phyloP scores from a whole-genome alignment of 2,113 vertebrate genomes.

The Xenus cinereus region DNA sequence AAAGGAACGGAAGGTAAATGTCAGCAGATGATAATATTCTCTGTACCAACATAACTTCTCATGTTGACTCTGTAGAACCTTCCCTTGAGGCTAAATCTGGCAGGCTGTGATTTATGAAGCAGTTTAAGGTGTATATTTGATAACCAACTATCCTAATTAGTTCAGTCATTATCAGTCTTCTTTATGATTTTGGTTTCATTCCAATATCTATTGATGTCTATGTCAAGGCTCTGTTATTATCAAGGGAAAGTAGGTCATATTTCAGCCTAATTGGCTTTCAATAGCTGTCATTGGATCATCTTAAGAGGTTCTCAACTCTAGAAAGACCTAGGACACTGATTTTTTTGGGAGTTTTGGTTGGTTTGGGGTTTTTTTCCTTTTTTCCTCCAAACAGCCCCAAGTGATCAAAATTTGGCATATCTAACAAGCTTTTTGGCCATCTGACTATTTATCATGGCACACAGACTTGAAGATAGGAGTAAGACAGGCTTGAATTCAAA shows the following conservation, averaged over 20 bases:
- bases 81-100: constrained; percentile 28
- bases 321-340: not conserved
- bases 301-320: not conserved
- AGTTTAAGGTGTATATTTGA: constrained; percentile 33
- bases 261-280: not conserved
- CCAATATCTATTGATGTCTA: not conserved
- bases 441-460: not conserved
- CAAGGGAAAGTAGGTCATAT: not conserved
- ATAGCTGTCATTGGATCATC: not conserved
- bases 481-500: not conserved
- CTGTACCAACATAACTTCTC: constrained; percentile 40
- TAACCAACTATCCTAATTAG: constrained; percentile 40
- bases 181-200: constrained; percentile 7
- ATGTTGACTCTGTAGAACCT: constrained; percentile 4
- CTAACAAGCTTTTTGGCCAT: not conserved
- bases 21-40: constrained; percentile 61
- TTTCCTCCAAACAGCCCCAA: not conserved
- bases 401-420: not conserved
- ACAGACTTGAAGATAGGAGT: not conserved
- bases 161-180: constrained; percentile 39
- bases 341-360: not conserved
- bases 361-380: too few relatives aligned
- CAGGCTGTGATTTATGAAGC: constrained; percentile 37
- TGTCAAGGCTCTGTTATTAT: not conserved
- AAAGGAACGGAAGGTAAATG: constrained; percentile 59